phyloP scores from a whole-genome alignment of 2,797 vertebrate species.

The Chaetodon trifasciatus region DNA sequence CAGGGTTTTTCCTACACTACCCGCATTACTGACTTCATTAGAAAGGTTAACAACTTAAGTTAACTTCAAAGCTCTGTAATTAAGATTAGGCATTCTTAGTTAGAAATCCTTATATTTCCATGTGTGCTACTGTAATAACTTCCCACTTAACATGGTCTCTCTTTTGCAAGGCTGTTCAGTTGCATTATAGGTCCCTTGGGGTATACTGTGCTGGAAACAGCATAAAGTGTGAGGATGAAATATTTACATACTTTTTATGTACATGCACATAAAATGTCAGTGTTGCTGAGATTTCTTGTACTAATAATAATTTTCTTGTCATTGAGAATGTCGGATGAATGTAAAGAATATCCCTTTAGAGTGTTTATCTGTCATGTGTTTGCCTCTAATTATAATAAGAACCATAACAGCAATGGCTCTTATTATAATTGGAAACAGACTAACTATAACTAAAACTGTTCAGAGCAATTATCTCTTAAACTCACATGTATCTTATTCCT shows the following conservation, averaged over 20 bases:
- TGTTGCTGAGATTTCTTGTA: not conserved
- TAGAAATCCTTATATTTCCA: not conserved
- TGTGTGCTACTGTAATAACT: constrained; percentile 1
- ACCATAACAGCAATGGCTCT: not conserved
- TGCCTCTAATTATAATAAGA: constrained; percentile 1
- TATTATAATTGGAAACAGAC: constrained; percentile 1
- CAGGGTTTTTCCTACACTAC: not conserved
- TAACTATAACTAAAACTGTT: not conserved
- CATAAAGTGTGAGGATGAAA: not conserved
- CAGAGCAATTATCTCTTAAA: constrained; percentile 19
- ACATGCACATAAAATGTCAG: not conserved
- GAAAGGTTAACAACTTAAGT: not conserved
- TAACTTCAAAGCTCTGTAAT: not conserved
- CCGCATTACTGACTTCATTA: not conserved
- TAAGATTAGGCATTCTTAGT: not conserved
- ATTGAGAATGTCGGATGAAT: constrained; percentile 2
- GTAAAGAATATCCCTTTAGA: not conserved
- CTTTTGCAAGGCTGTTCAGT: not conserved
- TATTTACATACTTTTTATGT: not conserved
- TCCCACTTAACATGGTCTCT: not conserved
- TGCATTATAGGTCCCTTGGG: not conserved
- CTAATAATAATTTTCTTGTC: too few species aligned
- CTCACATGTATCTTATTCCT: constrained; percentile 9
- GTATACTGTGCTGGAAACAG: not conserved
- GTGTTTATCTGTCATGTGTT: constrained; percentile 16